Evolutionary conservation across 2,888 invertebrate genomes (phyloP), one percentile per base, ranked within the genome.

Genomic region (Aphidoletes aphidimyza): DNA sequence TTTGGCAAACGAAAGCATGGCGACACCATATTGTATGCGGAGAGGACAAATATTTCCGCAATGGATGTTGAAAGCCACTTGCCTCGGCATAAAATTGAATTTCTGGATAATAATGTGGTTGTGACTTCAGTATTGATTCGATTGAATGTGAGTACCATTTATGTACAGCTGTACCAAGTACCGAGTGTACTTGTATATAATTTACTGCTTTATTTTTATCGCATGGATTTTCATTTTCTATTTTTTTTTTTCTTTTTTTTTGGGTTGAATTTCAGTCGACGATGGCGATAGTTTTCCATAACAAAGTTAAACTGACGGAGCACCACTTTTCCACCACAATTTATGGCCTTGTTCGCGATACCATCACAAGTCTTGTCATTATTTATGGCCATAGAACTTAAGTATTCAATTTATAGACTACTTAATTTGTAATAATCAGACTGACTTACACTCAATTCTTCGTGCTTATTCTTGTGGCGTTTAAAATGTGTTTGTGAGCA

Each of bases 381-480:
- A 37, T 81, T 37, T 81, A 81, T 81, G 81, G 81, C 5, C 11
- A 81, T 11, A 37, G 22, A 81, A 22, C 37, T 37, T 81, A 81
- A 37, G 5, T n/a, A 81, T 34, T 78, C 78, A 78, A 34, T 19
- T 78, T 36, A 34, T 17, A 36, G n/a, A n/a, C n/a, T n/a, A n/a
- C n/a, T n/a, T n/a, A n/a, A n/a, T 81, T 81, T 22, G 37, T 54
- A n/a, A 9, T 36, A 37, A 81, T 36, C 81, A 36, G 19, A 81
- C 30, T 34, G 36, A 17, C 34, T 69, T 34, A 2, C 34, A 11
- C 3, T 36, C 36, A 37, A 6, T 37, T 37, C 6, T 19, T 19
- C 0, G 5, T 36, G 37, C 37, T 19, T 36, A 19, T 54, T 54
- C 42, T 30, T 69, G 69, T 69, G 69, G 30, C 8, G 0, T 30